A percentile compares a stretch with the other conserved stretches of the same genome.
Conservation (phyloP, 2,888 invertebrate species). For the Masnerella sp. region DNA sequence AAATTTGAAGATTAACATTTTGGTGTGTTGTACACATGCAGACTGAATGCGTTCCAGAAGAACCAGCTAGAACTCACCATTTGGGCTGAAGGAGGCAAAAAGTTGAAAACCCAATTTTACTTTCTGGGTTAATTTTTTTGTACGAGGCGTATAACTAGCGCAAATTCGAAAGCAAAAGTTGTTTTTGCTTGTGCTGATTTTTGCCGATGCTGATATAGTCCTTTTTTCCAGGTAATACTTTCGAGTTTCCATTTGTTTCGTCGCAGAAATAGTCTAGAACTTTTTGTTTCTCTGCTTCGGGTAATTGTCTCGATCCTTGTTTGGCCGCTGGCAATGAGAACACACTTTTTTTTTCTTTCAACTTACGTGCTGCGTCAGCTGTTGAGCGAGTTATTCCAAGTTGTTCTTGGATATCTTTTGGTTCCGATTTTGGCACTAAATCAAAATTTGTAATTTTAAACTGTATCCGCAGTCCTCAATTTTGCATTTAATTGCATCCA, state of each 20-base stretch:
- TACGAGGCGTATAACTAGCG: slow-evolving; percentile 3
- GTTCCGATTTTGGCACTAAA: not conserved
- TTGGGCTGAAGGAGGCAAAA: slow-evolving; percentile 17
- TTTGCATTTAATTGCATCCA: not conserved
- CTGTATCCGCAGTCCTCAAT: not conserved
- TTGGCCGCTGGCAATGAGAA: not conserved
- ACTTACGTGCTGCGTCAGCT: not conserved
- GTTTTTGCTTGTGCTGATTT: slow-evolving; percentile 22
- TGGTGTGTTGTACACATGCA: slow-evolving; percentile 6
- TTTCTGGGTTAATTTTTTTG: not conserved
- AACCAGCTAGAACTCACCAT: slow-evolving; percentile 6
- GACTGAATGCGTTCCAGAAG: slow-evolving; percentile 14
- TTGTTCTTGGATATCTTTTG: not conserved
- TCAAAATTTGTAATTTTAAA: not conserved
- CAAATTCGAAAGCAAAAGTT: slow-evolving; percentile 13
- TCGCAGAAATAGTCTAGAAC: slow-evolving; percentile 2
- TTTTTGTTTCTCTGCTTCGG: slow-evolving; percentile 5
- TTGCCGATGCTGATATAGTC: slow-evolving; percentile 11
- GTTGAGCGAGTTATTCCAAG: not conserved
- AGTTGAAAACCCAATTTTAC: slow-evolving; percentile 2
- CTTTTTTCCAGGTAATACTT: slow-evolving; percentile 16
- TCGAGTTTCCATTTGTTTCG: slow-evolving; percentile 12
- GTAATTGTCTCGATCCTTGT: not conserved
- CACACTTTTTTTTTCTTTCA: slow-evolving; percentile 4
- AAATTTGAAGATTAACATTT: slow-evolving; percentile 10